Evolutionary conservation across 2,888 invertebrate genomes (phyloP).

Genomic region (Apamea anceps): DNA sequence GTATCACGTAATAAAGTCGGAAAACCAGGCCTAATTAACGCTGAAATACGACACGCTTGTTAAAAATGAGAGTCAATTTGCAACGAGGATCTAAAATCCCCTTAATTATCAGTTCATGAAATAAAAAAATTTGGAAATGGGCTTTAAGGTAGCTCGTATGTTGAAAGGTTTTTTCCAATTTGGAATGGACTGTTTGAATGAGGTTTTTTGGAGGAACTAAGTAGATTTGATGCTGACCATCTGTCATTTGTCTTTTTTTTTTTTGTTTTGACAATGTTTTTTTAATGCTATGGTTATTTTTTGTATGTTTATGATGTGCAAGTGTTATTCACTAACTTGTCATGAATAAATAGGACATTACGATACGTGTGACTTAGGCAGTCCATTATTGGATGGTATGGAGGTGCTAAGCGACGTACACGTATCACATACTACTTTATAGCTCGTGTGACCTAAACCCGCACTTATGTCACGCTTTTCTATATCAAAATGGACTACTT

Average conservation of each 20-base stretch:
- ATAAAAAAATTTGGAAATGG: conserved; percentile 58
- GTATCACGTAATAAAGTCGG: conserved; percentile 70
- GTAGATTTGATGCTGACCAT: conserved; percentile 19
- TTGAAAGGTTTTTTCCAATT: conserved; percentile 56
- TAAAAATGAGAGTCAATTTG: conserved; percentile 67
- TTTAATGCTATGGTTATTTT: not conserved
- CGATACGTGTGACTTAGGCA: not conserved
- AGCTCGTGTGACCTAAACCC: not conserved
- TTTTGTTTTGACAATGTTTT: not conserved
- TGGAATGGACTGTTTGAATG: conserved; percentile 31
- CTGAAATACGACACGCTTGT: conserved; percentile 73
- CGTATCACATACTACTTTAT: not conserved
- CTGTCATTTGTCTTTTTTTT: not conserved
- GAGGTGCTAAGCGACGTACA: not conserved
- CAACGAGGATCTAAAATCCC: conserved; percentile 54
- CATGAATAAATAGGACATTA: not conserved
- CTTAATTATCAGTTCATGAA: conserved; percentile 61
- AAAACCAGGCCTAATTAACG: conserved; percentile 77
- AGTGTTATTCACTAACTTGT: not conserved
- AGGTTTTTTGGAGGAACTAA: conserved; percentile 18
- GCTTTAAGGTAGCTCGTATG: conserved; percentile 37
- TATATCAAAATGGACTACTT: not conserved
- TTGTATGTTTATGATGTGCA: not conserved
- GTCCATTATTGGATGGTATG: not conserved
- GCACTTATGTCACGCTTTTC: not conserved